Conservation (phyloP, 2,113 vertebrate species). For the Eclectus roratus region DNA sequence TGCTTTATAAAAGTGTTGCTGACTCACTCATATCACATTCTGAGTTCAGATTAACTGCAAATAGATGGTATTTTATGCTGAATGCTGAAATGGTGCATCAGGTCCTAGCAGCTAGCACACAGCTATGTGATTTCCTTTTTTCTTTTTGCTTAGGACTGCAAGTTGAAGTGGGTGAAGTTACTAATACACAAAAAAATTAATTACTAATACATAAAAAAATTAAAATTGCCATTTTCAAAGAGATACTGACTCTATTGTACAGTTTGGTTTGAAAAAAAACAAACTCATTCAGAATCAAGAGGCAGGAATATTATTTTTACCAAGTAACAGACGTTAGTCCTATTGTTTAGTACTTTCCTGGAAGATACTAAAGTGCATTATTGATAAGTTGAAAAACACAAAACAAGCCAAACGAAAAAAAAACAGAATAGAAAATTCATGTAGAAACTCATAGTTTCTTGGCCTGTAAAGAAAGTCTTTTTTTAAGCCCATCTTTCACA, state of each 20-base stretch:
- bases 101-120: background rate
- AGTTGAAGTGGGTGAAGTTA: background rate
- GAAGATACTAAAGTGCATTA: background rate
- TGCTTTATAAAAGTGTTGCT: background rate
- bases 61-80: background rate
- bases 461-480: background rate
- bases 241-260: background rate
- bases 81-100: background rate
- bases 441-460: background rate
- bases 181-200: background rate
- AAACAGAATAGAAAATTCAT: background rate
- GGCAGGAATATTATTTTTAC: background rate
- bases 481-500: fast-evolving
- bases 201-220: background rate
- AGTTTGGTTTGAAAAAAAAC: background rate
- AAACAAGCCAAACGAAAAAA: background rate
- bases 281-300: background rate
- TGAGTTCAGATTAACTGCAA: background rate
- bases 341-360: background rate
- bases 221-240: background rate
- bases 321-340: background rate
- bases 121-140: background rate
- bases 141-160: background rate
- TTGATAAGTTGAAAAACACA: background rate
- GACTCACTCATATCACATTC: background rate